Conservation (phyloP, 2,113 vertebrate genomes). For the Sceloporus undulatus region DNA sequence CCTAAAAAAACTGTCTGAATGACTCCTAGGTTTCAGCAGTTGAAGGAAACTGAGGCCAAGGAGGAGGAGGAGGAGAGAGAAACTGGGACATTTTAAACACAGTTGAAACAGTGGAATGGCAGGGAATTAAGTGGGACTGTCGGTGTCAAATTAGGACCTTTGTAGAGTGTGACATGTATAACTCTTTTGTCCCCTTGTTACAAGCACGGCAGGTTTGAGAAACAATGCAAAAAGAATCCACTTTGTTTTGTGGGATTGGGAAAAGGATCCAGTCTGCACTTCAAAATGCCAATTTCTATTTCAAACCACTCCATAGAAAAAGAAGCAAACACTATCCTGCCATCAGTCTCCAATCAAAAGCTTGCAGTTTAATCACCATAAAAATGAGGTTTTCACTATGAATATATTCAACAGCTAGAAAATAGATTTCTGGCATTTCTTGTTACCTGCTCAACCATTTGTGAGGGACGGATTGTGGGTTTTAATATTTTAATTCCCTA, state of each 20-base stretch:
- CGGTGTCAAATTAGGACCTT: too few species aligned
- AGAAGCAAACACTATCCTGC: neutral
- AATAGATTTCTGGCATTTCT: neutral
- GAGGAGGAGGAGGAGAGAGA: too few species aligned
- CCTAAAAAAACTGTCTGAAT: too few species aligned
- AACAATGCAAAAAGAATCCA: neutral
- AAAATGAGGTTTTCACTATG: conserved; percentile 20
- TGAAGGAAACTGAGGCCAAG: too few species aligned
- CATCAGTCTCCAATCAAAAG: neutral
- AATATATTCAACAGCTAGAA: conserved; percentile 31
- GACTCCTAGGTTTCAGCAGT: too few species aligned
- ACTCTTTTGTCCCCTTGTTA: neutral
- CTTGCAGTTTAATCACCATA: conserved; percentile 3
- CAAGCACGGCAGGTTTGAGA: neutral
- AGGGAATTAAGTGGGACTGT: too few species aligned
- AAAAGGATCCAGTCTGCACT: neutral
- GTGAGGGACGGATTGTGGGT: neutral
- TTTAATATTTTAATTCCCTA: conserved; percentile 13
- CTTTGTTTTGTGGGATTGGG: too few species aligned
- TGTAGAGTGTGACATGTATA: too few species aligned
- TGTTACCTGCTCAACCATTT: neutral
- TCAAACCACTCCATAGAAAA: neutral
- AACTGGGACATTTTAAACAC: too few species aligned
- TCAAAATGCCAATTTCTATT: neutral
- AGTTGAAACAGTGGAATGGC: too few species aligned